Conservation (phyloP, 2,113 vertebrate genomes). For the Pholis gunnellus region DNA sequence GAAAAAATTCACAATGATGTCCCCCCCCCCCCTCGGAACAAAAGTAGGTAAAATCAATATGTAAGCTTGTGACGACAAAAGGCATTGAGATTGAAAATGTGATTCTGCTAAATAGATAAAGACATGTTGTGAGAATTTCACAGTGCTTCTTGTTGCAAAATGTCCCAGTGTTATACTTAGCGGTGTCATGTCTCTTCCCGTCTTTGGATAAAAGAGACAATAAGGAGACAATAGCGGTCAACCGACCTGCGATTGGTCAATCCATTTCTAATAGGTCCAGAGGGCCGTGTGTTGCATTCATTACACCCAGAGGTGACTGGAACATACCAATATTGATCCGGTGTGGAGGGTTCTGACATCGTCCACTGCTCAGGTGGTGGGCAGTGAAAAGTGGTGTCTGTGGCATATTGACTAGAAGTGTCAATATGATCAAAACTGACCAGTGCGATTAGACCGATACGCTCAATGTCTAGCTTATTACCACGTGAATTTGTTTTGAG, state of each 20-base stretch:
- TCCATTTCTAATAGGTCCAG: conserved; percentile 67
- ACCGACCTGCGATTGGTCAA: conserved; percentile 54
- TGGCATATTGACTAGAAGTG: conserved; percentile 28
- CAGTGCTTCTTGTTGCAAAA: conserved; percentile 1
- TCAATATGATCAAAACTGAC: conserved; percentile 47
- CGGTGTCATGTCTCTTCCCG: conserved; percentile 32
- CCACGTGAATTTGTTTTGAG: neutral
- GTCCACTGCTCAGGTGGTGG: conserved; percentile 31
- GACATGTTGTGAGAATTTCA: conserved; percentile 15
- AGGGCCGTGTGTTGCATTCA: conserved; percentile 57
- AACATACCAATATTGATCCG: conserved; percentile 61
- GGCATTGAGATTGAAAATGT: conserved; percentile 43
- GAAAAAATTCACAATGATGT: conserved; percentile 23
- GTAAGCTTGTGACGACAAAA: conserved; percentile 39
- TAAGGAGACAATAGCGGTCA: conserved; percentile 5
- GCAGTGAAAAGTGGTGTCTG: conserved; percentile 25
- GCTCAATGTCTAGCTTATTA: neutral
- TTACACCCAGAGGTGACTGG: conserved; percentile 62
- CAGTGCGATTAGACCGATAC: neutral
- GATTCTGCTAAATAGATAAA: conserved; percentile 40
- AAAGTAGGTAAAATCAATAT: conserved; percentile 59
- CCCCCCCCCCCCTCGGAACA: neutral
- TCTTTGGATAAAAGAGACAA: conserved; percentile 41
- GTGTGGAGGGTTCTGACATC: conserved; percentile 39
- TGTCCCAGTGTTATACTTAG: conserved; percentile 15